Evolutionary conservation across 1,140 invertebrate species (phyloP), one percentile per base, ranked within the genome.

Genomic region (Diabrotica virgifera): DNA sequence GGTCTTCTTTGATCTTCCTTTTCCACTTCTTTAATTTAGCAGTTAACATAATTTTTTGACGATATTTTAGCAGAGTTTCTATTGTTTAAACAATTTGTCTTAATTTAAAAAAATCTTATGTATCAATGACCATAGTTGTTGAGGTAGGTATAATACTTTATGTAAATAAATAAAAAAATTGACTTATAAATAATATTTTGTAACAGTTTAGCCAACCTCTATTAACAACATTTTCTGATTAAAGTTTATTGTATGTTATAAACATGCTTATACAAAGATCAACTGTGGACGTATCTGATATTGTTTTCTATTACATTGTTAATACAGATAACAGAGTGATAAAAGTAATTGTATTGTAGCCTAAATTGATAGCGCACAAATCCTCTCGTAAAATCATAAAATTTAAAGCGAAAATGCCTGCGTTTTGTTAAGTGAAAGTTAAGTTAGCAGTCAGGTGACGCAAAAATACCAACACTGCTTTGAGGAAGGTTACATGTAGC

Each of bases 401-500:
- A 46, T 46, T 5, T 24, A 4, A 24, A 24, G 24, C 24, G 24
- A 24, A 24, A 24, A 24, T 24, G 24, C 24, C 24, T 10, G 40
- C n/a, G n/a, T 46, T 46, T 46, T 46, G 40, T 46, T 46, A 46
- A 46, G 40, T 46, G 40, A 46, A 46, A 46, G 40, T 46, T 46
- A 46, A 8, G 40, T 46, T 46, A 53, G 52, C 52, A 5, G 36
- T 36, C 55, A 57, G 14, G 53, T 55, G 53, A 55, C 53, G 53
- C 14, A 14, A 55, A 55, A 12, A 14, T 35, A 6, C 14, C 5
- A 54, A 10, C 35, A 24, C 35, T 35, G n/a, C 24, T 36, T 12
- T 3, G 53, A 24, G 55, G 55, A 57, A 57, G 55, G 55, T 57
- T 36, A 57, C 40, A 24, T 24, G 4, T 4, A 46, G n/a, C 40